phyloP scores from a whole-genome alignment of 2,797 vertebrate genomes.

The Choloepus didactylus region DNA sequence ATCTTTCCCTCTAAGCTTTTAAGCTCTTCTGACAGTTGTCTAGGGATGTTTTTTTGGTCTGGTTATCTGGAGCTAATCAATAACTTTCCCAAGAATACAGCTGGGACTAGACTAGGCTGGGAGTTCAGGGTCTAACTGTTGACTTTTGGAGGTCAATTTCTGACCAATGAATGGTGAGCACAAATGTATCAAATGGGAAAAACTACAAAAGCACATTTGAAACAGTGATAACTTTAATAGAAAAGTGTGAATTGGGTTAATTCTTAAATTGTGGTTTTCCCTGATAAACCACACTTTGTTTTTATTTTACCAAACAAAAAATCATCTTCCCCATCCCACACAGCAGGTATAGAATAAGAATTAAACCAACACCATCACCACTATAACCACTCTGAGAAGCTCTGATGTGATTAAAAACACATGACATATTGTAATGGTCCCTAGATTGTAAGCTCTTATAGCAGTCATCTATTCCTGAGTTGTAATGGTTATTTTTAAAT shows the following conservation, averaged over 20 bases:
- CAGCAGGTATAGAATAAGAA: neutral
- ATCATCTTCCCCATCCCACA: neutral
- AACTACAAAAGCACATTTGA: neutral
- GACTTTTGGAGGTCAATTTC: conserved; percentile 41
- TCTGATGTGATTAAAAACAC: conserved; percentile 30
- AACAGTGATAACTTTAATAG: neutral
- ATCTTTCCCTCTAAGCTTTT: conserved; percentile 19
- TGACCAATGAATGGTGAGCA: neutral
- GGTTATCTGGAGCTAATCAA: conserved; percentile 35
- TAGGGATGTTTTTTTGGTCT: neutral
- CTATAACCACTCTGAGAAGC: neutral
- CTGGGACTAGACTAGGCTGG: neutral
- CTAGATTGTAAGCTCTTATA: too few relatives aligned
- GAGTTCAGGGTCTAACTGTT: conserved; percentile 3
- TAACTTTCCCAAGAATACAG: neutral
- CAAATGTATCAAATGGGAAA: neutral
- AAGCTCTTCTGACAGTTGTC: neutral
- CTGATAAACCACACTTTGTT: neutral
- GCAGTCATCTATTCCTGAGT: too few relatives aligned
- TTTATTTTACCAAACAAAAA: conserved; percentile 38
- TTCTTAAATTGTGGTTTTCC: neutral
- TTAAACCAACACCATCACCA: neutral
- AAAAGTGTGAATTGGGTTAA: neutral
- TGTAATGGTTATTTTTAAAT: too few relatives aligned
- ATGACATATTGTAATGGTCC: neutral